phyloP scores from a whole-genome alignment of 2,797 vertebrate genomes.

The Pseudochaenichthys georgianus region DNA sequence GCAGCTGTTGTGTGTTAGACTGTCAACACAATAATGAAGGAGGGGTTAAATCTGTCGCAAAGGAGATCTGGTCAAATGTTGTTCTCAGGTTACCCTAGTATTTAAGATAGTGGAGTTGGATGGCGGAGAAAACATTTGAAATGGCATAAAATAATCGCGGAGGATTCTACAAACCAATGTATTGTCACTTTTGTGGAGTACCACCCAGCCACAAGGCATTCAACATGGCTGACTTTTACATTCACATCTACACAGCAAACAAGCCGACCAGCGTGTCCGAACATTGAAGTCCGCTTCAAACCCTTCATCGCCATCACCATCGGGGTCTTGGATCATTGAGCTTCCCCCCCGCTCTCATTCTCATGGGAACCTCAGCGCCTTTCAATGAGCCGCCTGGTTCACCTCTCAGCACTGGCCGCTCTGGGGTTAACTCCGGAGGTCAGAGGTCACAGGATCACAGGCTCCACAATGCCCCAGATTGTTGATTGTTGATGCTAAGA shows the following conservation, averaged over 20 bases:
- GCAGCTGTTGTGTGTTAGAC: slow-evolving; percentile 84
- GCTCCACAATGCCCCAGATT: slow-evolving; percentile 85
- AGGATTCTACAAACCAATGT: neutral
- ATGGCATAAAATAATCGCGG: neutral
- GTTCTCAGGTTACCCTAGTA: slow-evolving; percentile 46
- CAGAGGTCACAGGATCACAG: slow-evolving; percentile 84
- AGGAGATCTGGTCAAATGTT: slow-evolving; percentile 45
- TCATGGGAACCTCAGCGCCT: slow-evolving; percentile 79
- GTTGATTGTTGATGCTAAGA: slow-evolving; percentile 80
- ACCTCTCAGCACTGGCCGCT: slow-evolving; percentile 77
- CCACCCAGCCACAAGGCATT: neutral
- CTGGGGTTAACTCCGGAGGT: slow-evolving; percentile 83
- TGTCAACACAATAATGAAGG: slow-evolving; percentile 75
- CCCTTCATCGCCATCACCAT: slow-evolving; percentile 58
- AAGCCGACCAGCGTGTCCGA: slow-evolving; percentile 16
- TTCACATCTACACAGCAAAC: slow-evolving; percentile 4
- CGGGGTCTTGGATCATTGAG: slow-evolving; percentile 59
- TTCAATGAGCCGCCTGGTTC: slow-evolving; percentile 79
- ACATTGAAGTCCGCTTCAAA: slow-evolving; percentile 42
- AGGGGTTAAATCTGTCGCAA: slow-evolving; percentile 50
- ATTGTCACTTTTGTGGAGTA: neutral
- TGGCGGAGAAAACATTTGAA: neutral
- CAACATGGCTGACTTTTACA: neutral
- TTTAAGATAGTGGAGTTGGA: slow-evolving; percentile 13
- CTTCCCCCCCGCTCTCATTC: slow-evolving; percentile 53